Percentiles rank a stretch among this genome's conserved stretches.
phyloP scores from a whole-genome alignment of 2,888 invertebrate genomes.

The Copidosoma aretas region DNA sequence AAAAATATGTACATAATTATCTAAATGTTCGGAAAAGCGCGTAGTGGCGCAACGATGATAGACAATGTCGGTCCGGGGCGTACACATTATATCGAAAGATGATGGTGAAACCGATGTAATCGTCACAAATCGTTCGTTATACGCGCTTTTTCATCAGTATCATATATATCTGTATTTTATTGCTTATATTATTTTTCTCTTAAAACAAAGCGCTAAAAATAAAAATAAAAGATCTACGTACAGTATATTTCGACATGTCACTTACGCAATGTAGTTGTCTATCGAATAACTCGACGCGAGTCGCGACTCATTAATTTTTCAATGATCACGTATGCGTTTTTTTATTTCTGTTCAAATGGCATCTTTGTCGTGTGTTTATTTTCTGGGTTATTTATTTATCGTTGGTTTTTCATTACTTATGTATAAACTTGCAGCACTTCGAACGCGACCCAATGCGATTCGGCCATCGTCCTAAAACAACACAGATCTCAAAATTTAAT shows the following conservation, averaged over 20 bases:
- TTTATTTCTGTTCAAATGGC: neutral
- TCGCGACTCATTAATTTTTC: too few relatives aligned
- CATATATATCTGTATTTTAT: neutral
- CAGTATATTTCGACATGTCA: too few relatives aligned
- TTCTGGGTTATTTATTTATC: neutral
- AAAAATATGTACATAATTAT: constrained; percentile 39
- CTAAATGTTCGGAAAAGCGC: constrained; percentile 1
- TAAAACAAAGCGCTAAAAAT: too few relatives aligned
- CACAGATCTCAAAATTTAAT: constrained; percentile 3
- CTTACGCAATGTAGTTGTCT: too few relatives aligned
- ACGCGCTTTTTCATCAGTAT: constrained; percentile 3
- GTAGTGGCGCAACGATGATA: constrained; percentile 6
- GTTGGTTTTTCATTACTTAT: constrained; percentile 4
- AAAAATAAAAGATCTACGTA: too few relatives aligned
- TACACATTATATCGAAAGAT: constrained; percentile 30
- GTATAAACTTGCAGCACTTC: constrained; percentile 12
- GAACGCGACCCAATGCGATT: constrained; percentile 13
- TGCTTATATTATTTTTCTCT: too few relatives aligned
- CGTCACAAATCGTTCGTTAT: neutral
- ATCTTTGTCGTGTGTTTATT: constrained; percentile 34
- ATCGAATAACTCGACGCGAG: too few relatives aligned
- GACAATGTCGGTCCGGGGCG: constrained; percentile 18
- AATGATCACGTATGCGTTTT: too few relatives aligned
- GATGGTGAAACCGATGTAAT: constrained; percentile 11
- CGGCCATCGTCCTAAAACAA: constrained; percentile 3